Evolutionary conservation across 1,140 invertebrate genomes (phyloP).

Genomic region (Asbolus verrucosus): DNA sequence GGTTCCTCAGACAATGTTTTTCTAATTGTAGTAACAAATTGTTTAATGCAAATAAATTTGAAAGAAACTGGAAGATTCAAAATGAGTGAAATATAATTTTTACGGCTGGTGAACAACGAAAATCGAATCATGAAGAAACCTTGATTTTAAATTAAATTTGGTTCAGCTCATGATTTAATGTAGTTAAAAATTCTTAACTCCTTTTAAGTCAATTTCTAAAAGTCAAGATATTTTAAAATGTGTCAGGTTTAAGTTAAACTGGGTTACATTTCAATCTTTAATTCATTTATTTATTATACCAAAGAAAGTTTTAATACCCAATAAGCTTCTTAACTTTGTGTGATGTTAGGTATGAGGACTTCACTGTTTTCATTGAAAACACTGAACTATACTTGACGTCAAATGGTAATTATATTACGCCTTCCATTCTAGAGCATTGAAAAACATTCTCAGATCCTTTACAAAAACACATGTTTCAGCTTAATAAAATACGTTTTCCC

Average conservation of each 20-base stretch:
- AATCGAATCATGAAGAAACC: no score
- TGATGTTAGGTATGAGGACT: conserved; percentile 1
- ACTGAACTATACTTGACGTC: conserved; percentile 4
- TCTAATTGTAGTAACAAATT: no score
- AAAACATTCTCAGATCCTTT: conserved; percentile 21
- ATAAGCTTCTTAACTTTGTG: conserved; percentile 18
- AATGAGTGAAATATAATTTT: no score
- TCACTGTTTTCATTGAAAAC: conserved; percentile 31
- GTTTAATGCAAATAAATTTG: no score
- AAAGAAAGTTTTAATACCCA: conserved; percentile 20
- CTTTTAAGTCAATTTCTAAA: background rate
- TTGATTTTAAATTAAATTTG: conserved; percentile 7
- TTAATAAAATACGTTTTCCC: conserved; percentile 2
- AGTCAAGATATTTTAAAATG: background rate
- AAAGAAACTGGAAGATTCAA: no score
- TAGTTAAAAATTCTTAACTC: conserved; percentile 1
- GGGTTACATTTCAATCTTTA: conserved; percentile 10
- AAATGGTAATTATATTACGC: conserved; percentile 27
- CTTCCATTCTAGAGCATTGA: conserved; percentile 4
- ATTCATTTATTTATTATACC: conserved; percentile 18
- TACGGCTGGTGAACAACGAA: no score
- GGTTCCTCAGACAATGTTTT: no score
- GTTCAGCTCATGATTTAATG: background rate
- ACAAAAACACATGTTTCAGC: conserved; percentile 4
- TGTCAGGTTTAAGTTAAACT: conserved; percentile 1